phyloP scores from a whole-genome alignment of 2,113 vertebrate species.

The Delphinus delphis region DNA sequence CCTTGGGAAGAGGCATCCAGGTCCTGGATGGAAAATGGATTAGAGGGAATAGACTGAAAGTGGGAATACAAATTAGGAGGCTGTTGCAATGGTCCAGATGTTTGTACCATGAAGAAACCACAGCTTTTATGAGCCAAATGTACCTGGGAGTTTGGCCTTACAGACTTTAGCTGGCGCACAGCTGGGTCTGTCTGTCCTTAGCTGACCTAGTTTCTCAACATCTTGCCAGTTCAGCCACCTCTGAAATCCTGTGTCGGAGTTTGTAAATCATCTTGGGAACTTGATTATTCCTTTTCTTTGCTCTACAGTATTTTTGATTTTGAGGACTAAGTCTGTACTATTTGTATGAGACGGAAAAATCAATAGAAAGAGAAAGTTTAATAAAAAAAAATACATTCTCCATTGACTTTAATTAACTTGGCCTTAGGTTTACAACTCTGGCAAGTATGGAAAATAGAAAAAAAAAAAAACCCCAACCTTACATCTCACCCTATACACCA shows the following conservation, averaged over 20 bases:
- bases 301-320: conserved; percentile 46
- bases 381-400: conserved; percentile 74
- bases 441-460: conserved; percentile 61
- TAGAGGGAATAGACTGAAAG: not conserved
- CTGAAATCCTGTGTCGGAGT: conserved; percentile 24
- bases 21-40: not conserved
- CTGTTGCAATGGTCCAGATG: not conserved
- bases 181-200: conserved; percentile 35
- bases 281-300: conserved; percentile 49
- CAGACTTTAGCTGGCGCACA: not conserved
- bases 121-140: not conserved
- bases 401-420: conserved; percentile 74
- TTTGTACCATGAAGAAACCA: not conserved
- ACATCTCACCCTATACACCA: not conserved
- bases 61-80: not conserved
- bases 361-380: conserved; percentile 69
- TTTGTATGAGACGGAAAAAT: conserved; percentile 64
- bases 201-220: conserved; percentile 31
- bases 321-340: conserved; percentile 52
- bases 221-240: conserved; percentile 36
- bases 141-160: conserved; percentile 23
- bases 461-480: not conserved
- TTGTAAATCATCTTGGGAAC: conserved; percentile 51
- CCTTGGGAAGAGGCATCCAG: not conserved
- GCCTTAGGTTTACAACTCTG: conserved; percentile 61